Base-by-base conservation (phyloP, 2,888 invertebrate species). In the Pterostichus madidus region DNA sequence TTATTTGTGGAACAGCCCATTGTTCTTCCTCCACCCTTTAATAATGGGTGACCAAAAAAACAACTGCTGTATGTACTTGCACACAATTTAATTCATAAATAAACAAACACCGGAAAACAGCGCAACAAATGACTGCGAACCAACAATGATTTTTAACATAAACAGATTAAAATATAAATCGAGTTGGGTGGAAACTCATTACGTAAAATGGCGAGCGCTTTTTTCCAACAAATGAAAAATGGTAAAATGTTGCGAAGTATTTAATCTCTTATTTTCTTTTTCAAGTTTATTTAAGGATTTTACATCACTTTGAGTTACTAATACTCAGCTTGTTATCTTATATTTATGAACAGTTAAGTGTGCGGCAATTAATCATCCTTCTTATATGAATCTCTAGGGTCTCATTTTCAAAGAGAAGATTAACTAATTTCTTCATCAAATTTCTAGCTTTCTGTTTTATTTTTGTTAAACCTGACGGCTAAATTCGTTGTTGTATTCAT, bases 121-220 rank as follows among this genome's bases (percentile, higher is more conserved):
- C 64, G 32, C 32, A 64, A 64, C 35, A 64, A 64, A 64, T 35
- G 64, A 13, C 32, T 64, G 64, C 13, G 24, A 24, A 13, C 39
- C 13, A 35, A 64, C 64, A 64, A 64, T 64, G 64, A 64, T 64
- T 64, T 64, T 64, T 35, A 39, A 64, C 64, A 64, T 64, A 71
- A 71, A 44, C 68, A 71, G 39, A 71, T 71, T 71, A 71, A 39
- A 71, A 71, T 44, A 44, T 44, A 44, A 71, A 71, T 71, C 68
- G 68, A 71, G 68, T 71, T 71, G 8, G 8, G 17, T 11, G 7
- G 17, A 8, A 71, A 71, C 68, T 71, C 68, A 71, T 71, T 71
- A 71, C 46, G 31, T 15, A 17, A 44, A 71, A 71, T 44, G 31
- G 39, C 64, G 13, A 3, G 11, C 17, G 64, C 35, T 64, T 64